These are phyloP conservation scores for Drosophila busckii DNA, from an alignment of 1,140 invertebrate genomes.

Conservation along the genomic window DNA sequence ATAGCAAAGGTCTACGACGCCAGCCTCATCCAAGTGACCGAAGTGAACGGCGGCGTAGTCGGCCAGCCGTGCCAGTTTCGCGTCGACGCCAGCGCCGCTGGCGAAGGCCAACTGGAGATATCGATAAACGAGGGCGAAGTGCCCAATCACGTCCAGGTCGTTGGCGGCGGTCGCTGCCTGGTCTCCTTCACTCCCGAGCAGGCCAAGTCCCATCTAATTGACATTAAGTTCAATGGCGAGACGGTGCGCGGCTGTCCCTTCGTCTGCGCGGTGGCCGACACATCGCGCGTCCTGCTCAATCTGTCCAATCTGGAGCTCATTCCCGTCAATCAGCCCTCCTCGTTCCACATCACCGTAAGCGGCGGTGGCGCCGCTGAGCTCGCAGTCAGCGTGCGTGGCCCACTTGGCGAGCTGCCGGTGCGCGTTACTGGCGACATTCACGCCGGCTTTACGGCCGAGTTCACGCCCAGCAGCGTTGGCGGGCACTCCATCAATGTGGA, in stretches of 20 bases:
- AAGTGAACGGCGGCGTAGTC: constrained; percentile 93
- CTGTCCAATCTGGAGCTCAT: constrained; percentile 89
- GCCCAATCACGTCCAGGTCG: constrained; percentile 97
- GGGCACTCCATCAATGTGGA: constrained; percentile 93
- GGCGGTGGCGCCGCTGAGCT: constrained; percentile 91
- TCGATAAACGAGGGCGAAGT: constrained; percentile 99
- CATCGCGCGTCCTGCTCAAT: constrained; percentile 88
- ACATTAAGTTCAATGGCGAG: constrained; percentile 99
- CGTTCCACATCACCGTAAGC: constrained; percentile 93
- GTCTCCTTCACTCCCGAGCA: constrained; percentile 97
- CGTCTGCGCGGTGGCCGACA: constrained; percentile 89
- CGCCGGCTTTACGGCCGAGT: constrained; percentile 92
- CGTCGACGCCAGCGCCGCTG: constrained; percentile 97
- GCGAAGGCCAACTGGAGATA: constrained; percentile 98
- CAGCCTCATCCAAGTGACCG: constrained; percentile 93
- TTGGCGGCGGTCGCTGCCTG: constrained; percentile 95
- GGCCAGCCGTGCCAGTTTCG: constrained; percentile 95
- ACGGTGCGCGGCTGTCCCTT: constrained; percentile 96
- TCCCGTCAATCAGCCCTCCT: constrained; percentile 91
- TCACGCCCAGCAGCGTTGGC: constrained; percentile 93
- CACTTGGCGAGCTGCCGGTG: constrained; percentile 89
- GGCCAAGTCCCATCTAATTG: constrained; percentile 94
- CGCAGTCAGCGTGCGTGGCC: constrained; percentile 91
- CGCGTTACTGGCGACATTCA: constrained; percentile 93
- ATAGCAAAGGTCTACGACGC: constrained; percentile 96